A percentile compares a stretch with the other conserved stretches of the same genome.
These are phyloP conservation scores for Morone saxatilis DNA, from an alignment of 2,113 vertebrate genomes.

Conservation along the genomic window DNA sequence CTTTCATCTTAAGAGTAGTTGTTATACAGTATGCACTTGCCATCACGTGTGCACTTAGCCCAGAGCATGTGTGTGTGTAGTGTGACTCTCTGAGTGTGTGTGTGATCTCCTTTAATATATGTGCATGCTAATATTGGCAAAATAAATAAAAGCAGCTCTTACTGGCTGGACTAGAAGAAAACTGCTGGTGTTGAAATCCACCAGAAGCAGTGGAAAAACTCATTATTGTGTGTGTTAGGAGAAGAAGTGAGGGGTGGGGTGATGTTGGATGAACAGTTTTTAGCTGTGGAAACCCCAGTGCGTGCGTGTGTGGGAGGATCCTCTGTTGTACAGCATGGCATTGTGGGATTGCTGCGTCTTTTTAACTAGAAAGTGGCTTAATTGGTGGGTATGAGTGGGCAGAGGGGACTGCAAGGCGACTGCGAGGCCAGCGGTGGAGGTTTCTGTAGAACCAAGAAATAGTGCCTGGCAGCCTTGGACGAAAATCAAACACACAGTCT, in stretches of 20 bases:
- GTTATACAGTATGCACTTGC: neutral
- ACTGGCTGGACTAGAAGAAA: constrained; percentile 6
- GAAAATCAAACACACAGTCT: constrained; percentile 49
- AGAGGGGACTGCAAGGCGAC: constrained; percentile 50
- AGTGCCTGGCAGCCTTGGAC: constrained; percentile 24
- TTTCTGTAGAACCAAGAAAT: constrained; percentile 40
- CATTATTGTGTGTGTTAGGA: constrained; percentile 13
- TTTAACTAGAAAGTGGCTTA: constrained; percentile 47
- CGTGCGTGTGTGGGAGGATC: constrained; percentile 38
- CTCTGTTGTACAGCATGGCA: constrained; percentile 29
- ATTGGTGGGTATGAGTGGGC: constrained; percentile 67
- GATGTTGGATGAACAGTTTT: constrained; percentile 8
- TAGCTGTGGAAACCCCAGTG: constrained; percentile 37
- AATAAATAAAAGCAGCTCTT: constrained; percentile 18
- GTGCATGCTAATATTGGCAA: constrained; percentile 32
- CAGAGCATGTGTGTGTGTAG: constrained; percentile 30
- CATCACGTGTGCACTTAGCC: constrained; percentile 24
- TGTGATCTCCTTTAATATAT: constrained; percentile 23
- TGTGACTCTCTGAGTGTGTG: constrained; percentile 44
- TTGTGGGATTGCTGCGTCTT: constrained; percentile 55
- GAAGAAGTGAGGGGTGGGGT: constrained; percentile 1
- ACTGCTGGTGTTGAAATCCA: neutral
- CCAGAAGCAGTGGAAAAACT: constrained; percentile 26
- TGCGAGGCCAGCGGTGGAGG: constrained; percentile 36
- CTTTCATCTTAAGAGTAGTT: constrained; percentile 52